These are phyloP conservation scores for Cossypha caffra DNA, from an alignment of 2,797 vertebrate species.

Conservation along the genomic window DNA sequence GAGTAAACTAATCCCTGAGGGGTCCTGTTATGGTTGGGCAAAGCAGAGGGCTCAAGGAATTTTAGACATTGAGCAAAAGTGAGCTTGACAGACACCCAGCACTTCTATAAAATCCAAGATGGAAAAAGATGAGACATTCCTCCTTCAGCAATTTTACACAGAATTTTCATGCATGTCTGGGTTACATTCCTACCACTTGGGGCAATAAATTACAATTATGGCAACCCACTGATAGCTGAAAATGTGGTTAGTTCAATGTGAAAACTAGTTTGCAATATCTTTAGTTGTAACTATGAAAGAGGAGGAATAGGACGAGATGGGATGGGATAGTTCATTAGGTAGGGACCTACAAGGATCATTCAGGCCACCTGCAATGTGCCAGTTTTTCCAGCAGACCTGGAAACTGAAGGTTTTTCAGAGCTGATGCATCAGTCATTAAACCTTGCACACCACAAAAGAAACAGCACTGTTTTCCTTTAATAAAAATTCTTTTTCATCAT, in stretches of 20 bases:
- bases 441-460: not conserved
- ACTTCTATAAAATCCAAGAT: not conserved
- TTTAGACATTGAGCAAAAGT: not conserved
- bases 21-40: not conserved
- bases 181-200: not conserved
- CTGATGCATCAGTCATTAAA: not conserved
- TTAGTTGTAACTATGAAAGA: not conserved
- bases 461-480: not conserved
- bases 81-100: not conserved
- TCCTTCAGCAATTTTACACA: not conserved
- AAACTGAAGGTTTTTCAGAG: not conserved
- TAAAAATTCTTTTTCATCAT: not conserved
- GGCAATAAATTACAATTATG: not conserved
- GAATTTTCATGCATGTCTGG: not conserved
- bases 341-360: not conserved
- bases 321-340: not conserved
- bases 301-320: fast-evolving
- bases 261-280: not conserved
- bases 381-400: not conserved
- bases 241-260: not conserved
- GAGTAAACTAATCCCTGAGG: not conserved
- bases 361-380: not conserved
- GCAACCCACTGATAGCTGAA: not conserved
- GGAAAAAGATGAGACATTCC: not conserved
- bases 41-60: not conserved